Percentiles rank a stretch among this genome's conserved stretches.
Conservation (phyloP, 2,888 invertebrate species). For the Oxytorus armatus region DNA sequence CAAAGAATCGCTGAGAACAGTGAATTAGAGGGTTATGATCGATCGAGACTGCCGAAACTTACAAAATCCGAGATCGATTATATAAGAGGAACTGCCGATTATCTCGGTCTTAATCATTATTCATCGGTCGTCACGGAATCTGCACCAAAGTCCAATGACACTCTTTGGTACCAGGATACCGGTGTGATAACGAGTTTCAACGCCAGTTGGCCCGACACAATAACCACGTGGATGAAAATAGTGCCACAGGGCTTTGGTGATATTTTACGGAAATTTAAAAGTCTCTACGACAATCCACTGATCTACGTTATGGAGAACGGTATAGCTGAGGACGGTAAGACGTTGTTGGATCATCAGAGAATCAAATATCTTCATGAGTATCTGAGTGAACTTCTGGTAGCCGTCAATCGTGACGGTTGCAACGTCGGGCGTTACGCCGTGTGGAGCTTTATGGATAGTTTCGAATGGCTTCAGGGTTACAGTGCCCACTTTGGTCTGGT, state of each 20-base stretch:
- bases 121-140: slow-evolving; percentile 70
- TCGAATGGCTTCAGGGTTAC: slow-evolving; percentile 88
- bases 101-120: slow-evolving; percentile 79
- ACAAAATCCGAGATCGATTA: slow-evolving; percentile 86
- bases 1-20: slow-evolving; percentile 83
- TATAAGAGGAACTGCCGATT: slow-evolving; percentile 76
- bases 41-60: slow-evolving; percentile 85
- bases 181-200: slow-evolving; percentile 87
- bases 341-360: slow-evolving; percentile 74
- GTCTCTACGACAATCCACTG: slow-evolving; percentile 80
- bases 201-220: slow-evolving; percentile 87
- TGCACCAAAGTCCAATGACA: slow-evolving; percentile 34
- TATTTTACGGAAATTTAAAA: slow-evolving; percentile 81
- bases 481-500: slow-evolving; percentile 89
- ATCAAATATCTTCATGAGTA: slow-evolving; percentile 82
- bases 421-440: slow-evolving; percentile 86
- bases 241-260: slow-evolving; percentile 84
- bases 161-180: slow-evolving; percentile 69
- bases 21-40: slow-evolving; percentile 81
- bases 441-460: slow-evolving; percentile 89
- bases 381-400: slow-evolving; percentile 84
- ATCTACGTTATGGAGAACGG: slow-evolving; percentile 84
- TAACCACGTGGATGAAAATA: slow-evolving; percentile 87
- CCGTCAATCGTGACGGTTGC: slow-evolving; percentile 84
- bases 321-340: slow-evolving; percentile 74